A percentile compares a stretch with the other conserved stretches of the same genome.
Conservation (phyloP, 2,113 vertebrate species). For the Chrysemys picta region DNA sequence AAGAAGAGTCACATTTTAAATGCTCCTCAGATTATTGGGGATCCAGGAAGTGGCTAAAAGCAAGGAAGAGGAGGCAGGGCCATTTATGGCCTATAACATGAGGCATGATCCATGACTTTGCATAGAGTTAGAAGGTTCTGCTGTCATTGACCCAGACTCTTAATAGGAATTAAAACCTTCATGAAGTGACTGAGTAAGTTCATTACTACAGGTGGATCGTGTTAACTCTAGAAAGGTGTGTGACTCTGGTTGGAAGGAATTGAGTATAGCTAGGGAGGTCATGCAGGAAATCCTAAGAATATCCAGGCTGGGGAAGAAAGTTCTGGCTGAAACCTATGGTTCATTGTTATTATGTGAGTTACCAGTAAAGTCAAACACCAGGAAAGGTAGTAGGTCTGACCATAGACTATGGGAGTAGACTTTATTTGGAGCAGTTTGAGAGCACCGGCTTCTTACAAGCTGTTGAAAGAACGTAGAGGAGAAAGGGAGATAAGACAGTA, state of each 20-base stretch:
- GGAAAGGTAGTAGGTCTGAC: background rate
- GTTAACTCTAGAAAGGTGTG: background rate
- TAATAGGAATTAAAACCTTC: background rate
- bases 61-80: background rate
- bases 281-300: background rate
- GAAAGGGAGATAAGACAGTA: background rate
- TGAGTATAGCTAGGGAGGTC: background rate
- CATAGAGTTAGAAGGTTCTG: background rate
- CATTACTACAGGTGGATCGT: rapidly evolving
- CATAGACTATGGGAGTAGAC: background rate
- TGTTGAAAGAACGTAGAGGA: background rate
- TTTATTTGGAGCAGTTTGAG: background rate
- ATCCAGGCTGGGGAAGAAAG: background rate
- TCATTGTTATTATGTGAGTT: background rate
- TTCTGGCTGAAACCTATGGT: background rate
- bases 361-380: rapidly evolving
- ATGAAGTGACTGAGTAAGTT: rapidly evolving
- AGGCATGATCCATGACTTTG: background rate
- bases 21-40: background rate
- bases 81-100: background rate
- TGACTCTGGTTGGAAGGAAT: background rate
- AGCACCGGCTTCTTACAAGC: background rate
- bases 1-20: no score
- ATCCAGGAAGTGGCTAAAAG: background rate
- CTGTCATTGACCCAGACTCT: background rate